Percentiles rank a stretch among this genome's conserved stretches.
Evolutionary conservation across 2,797 vertebrate species (phyloP).

Genomic region (Cryptoblepharus egeriae): DNA sequence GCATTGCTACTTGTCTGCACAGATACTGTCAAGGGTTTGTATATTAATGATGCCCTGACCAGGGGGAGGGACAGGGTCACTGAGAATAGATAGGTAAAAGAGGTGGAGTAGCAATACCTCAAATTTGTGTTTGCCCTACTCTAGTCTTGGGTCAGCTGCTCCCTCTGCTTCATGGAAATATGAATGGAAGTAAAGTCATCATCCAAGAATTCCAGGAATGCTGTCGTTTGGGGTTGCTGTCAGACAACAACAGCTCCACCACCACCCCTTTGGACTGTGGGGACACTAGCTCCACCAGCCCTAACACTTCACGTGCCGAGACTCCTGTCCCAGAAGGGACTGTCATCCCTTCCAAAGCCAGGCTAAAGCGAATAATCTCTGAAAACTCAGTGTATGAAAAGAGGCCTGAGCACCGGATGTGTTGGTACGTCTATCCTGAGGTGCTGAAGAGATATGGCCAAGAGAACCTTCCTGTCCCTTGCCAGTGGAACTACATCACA

Average conservation of each 20-base stretch:
- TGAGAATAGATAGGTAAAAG: no score
- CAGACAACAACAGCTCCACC: neutral
- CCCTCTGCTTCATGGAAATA: constrained; percentile 92
- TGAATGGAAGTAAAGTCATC: constrained; percentile 91
- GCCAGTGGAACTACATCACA: constrained; percentile 94
- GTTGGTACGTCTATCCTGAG: constrained; percentile 92
- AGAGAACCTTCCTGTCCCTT: constrained; percentile 90
- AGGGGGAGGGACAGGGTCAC: neutral
- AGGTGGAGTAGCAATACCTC: neutral
- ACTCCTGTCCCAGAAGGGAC: constrained; percentile 61
- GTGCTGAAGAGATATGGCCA: constrained; percentile 84
- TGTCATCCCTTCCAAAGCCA: constrained; percentile 87
- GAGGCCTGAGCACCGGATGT: constrained; percentile 85
- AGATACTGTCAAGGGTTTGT: neutral
- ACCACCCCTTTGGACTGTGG: neutral
- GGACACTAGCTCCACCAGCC: constrained; percentile 42
- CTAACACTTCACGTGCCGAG: constrained; percentile 46
- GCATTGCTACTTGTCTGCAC: neutral
- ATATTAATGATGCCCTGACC: neutral
- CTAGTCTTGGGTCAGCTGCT: constrained; percentile 89
- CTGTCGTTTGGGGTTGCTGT: constrained; percentile 81
- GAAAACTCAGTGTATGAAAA: constrained; percentile 93
- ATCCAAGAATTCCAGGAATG: constrained; percentile 95
- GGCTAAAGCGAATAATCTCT: constrained; percentile 88
- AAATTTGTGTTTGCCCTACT: neutral